A percentile compares a stretch with the other conserved stretches of the same genome.
These are phyloP conservation scores for Dryadula phaetusa DNA, from an alignment of 2,888 invertebrate species.

Conservation along the genomic window DNA sequence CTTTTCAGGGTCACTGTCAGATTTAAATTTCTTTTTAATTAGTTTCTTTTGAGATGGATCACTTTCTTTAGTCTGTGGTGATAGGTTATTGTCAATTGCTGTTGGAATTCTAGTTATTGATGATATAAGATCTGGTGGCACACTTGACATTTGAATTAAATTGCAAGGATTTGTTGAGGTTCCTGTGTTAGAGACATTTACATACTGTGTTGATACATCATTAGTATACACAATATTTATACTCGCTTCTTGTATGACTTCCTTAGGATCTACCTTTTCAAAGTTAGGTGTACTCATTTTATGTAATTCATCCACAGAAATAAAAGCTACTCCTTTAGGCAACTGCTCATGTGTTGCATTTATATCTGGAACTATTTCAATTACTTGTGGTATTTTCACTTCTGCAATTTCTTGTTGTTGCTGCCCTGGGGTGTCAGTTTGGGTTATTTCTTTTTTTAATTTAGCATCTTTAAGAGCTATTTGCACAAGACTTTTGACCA, in stretches of 20 bases:
- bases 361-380: conserved; percentile 75
- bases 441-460: conserved; percentile 68
- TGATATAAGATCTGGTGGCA: conserved; percentile 76
- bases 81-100: conserved; percentile 51
- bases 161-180: conserved; percentile 58
- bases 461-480: conserved; percentile 75
- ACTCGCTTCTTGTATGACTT: conserved; percentile 79
- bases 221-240: conserved; percentile 78
- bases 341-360: conserved; percentile 61
- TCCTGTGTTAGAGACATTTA: conserved; percentile 62
- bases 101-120: conserved; percentile 60
- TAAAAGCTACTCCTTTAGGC: conserved; percentile 75
- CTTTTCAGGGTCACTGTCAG: conserved; percentile 47
- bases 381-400: conserved; percentile 75
- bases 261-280: conserved; percentile 77
- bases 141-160: conserved; percentile 68
- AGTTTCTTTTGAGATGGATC: conserved; percentile 47
- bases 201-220: conserved; percentile 70
- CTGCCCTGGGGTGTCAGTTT: conserved; percentile 49
- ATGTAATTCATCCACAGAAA: conserved; percentile 76
- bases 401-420: conserved; percentile 57
- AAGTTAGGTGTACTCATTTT: conserved; percentile 79
- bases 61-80: conserved; percentile 49
- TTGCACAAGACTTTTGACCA: conserved; percentile 83
- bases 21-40: conserved; percentile 40